Conservation (phyloP, 2,797 vertebrate species). For the Enoplosus armatus region DNA sequence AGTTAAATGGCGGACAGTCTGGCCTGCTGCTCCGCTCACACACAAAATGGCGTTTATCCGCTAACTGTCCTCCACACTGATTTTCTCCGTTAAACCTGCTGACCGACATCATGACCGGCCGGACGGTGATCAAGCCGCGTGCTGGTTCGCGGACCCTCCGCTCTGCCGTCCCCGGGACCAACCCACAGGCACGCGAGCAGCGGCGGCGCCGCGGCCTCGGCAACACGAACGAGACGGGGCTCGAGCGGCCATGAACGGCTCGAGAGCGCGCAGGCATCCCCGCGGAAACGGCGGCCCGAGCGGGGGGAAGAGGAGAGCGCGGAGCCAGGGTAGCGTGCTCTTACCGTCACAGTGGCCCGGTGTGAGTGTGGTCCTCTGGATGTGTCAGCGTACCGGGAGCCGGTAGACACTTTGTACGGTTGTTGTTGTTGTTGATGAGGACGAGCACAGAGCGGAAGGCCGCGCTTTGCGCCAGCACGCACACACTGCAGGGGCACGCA, state of each 20-base stretch:
- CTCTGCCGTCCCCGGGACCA: slow-evolving; percentile 62
- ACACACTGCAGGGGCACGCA: slow-evolving; percentile 78
- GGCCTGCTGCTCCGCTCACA: neutral
- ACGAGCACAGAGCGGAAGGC: slow-evolving; percentile 81
- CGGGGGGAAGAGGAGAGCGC: slow-evolving; percentile 40
- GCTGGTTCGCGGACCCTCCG: slow-evolving; percentile 22
- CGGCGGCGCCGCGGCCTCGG: slow-evolving; percentile 68
- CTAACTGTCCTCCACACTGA: accelerated
- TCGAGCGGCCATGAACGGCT: slow-evolving; percentile 79
- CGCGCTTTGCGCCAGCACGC: slow-evolving; percentile 83
- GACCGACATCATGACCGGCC: neutral
- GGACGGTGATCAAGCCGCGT: slow-evolving; percentile 24
- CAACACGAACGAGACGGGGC: slow-evolving; percentile 65
- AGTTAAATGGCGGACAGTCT: slow-evolving; percentile 56
- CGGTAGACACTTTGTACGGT: slow-evolving; percentile 67
- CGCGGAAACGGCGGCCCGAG: slow-evolving; percentile 42
- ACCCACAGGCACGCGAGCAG: slow-evolving; percentile 77
- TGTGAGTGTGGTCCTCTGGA: slow-evolving; percentile 31
- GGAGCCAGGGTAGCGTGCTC: slow-evolving; percentile 48
- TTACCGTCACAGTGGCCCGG: slow-evolving; percentile 75
- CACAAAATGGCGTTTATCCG: slow-evolving; percentile 57
- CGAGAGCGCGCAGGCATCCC: slow-evolving; percentile 83
- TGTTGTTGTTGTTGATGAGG: slow-evolving; percentile 76
- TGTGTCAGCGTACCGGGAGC: slow-evolving; percentile 48
- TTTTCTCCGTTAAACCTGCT: neutral